Base-by-base conservation (phyloP, 1,140 invertebrate genomes). In the Aethina tumida region DNA sequence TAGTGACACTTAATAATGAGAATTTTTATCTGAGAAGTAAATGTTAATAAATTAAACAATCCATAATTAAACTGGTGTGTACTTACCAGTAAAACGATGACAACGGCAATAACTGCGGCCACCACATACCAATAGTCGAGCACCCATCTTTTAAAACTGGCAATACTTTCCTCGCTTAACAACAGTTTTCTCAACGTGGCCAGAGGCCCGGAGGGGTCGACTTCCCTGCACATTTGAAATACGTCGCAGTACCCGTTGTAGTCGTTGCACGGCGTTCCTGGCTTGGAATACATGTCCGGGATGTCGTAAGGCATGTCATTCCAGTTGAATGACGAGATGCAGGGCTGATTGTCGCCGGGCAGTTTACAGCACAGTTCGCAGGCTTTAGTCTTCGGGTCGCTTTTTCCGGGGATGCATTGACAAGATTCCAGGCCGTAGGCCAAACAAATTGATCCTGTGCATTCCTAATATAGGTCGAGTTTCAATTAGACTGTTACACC, bases 191-290 rank as follows among this genome's bases (percentile, higher is more conserved):
- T 72, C 19, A 94, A 65, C 10, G 89, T 93, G 10, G 89, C 88
- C 53, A 94, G 67, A n/a, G 89, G 89, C n/a, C 89, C 89, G 2
- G 87, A 89, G 1, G 90, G 90, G 73, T 94, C 89, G 35, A 94
- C 89, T 63, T 91, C 85, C 46, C 95, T 74, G 63, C 95, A 98
- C 57, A 91, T 91, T 67, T 96, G 88, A 66, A 97, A 99, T 22
- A 97, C 93, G 68, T 99, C 96, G 67, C 96, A 99, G 66, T 99
- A 99, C 10, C 95, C 96, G 58, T 91, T 91, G 64, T 96, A 98
- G 62, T 99, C 89, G 62, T 98, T 95, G 62, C 96, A 99, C 0
- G 95, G 94, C 16, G 89, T 91, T 28, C 88, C 86, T 0, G 88
- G 88, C 57, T 93, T 95, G n/a, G 86, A 82, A 64, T 79, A 89